phyloP scores from a whole-genome alignment of 2,888 invertebrate genomes.

The Argynnis bischoffii region DNA sequence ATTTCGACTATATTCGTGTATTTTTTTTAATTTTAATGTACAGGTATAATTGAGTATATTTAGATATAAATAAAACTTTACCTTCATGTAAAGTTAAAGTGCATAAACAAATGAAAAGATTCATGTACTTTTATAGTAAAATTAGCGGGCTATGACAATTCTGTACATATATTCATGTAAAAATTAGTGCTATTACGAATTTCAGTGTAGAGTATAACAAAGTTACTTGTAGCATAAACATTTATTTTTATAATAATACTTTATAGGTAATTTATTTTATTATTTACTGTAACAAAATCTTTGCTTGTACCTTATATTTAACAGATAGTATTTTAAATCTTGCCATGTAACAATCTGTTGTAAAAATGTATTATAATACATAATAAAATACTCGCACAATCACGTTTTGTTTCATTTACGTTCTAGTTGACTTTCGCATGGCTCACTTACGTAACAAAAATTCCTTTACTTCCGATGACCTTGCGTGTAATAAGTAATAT shows the following conservation, averaged over 20 bases:
- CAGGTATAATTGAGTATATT: too few species aligned
- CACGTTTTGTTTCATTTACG: constrained; percentile 27
- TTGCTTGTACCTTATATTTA: constrained; percentile 22
- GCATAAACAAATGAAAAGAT: too few species aligned
- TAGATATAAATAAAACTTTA: too few species aligned
- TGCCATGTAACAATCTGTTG: constrained; percentile 33
- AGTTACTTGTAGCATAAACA: not conserved
- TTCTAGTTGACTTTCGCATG: constrained; percentile 11
- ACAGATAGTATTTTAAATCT: constrained; percentile 27
- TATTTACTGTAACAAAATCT: constrained; percentile 9
- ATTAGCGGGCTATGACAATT: constrained; percentile 33
- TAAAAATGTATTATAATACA: constrained; percentile 33
- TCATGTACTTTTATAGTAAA: not conserved
- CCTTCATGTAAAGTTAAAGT: not conserved
- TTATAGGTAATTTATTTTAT: constrained; percentile 23
- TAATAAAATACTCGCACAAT: constrained; percentile 40
- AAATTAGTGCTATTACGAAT: constrained; percentile 4
- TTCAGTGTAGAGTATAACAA: constrained; percentile 4
- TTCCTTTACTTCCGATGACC: constrained; percentile 30
- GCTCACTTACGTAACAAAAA: constrained; percentile 25
- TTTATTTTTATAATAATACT: constrained; percentile 9
- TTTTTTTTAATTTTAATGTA: too few species aligned
- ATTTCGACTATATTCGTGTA: not conserved
- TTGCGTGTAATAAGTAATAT: constrained; percentile 19
- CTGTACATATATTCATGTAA: constrained; percentile 28